These are phyloP conservation scores for Drosophila chauvacae DNA, from an alignment of 1,140 invertebrate species.

Conservation along the genomic window DNA sequence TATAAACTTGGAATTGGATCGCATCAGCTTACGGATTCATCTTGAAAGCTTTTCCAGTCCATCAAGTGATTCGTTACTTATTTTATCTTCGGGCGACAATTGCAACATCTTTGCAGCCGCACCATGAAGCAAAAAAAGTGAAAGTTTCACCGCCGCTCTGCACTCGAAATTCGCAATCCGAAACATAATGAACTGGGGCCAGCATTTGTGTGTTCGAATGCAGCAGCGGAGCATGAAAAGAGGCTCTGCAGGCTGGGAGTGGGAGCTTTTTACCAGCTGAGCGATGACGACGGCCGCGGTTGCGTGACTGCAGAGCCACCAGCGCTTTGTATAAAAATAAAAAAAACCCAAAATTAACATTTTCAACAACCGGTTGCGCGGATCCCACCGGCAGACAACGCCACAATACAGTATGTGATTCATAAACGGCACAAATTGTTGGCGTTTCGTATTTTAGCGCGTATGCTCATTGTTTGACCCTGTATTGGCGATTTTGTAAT, in stretches of 20 bases:
- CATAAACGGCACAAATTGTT: slow-evolving; percentile 57
- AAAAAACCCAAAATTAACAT: slow-evolving; percentile 72
- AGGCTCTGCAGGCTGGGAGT: slow-evolving; percentile 18
- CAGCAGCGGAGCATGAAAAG: slow-evolving; percentile 61
- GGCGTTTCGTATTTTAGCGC: slow-evolving; percentile 50
- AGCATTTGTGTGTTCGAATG: slow-evolving; percentile 31
- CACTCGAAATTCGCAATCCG: slow-evolving; percentile 72
- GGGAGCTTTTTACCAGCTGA: slow-evolving; percentile 57
- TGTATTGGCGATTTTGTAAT: slow-evolving; percentile 79
- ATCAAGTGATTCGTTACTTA: slow-evolving; percentile 4
- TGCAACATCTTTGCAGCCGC: slow-evolving; percentile 50
- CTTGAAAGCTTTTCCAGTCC: slow-evolving; percentile 36
- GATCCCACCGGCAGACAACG: slow-evolving; percentile 37
- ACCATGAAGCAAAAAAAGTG: slow-evolving; percentile 52
- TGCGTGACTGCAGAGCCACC: slow-evolving; percentile 62
- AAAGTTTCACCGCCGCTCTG: slow-evolving; percentile 61
- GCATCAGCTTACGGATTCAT: slow-evolving; percentile 44
- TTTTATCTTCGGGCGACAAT: slow-evolving; percentile 38
- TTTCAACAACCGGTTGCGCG: slow-evolving; percentile 59
- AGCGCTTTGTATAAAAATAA: slow-evolving; percentile 43
- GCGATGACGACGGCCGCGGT: slow-evolving; percentile 53
- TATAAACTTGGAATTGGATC: background rate
- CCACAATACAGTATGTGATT: slow-evolving; percentile 61
- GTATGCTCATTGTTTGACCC: slow-evolving; percentile 61
- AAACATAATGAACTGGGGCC: slow-evolving; percentile 54